These are phyloP conservation scores for Spongilla lacustris DNA, from an alignment of 37 sponge, comb jelly and placozoan species.

Conservation along the genomic window DNA sequence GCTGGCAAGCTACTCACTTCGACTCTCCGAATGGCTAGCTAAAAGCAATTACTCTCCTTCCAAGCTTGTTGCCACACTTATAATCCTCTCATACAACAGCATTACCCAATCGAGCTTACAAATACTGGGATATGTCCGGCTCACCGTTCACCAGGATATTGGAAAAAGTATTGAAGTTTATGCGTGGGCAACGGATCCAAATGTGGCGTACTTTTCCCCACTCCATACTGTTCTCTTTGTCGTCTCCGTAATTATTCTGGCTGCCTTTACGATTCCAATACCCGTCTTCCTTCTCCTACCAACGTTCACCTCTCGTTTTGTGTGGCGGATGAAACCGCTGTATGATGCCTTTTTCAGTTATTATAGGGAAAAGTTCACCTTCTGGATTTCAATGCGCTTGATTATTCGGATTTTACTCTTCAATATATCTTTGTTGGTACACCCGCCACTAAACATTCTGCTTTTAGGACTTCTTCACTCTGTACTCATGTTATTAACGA, in stretches of 20 bases:
- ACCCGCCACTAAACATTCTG: constrained; percentile 18
- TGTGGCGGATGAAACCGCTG: constrained; percentile 26
- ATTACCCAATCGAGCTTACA: constrained; percentile 23
- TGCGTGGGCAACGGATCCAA: constrained; percentile 44
- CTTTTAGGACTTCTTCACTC: constrained; percentile 14
- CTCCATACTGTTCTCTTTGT: constrained; percentile 31
- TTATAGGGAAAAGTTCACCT: constrained; percentile 28
- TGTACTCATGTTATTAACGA: background rate
- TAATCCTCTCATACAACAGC: constrained; percentile 41
- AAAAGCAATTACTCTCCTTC: constrained; percentile 3
- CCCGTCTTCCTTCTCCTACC: constrained; percentile 45
- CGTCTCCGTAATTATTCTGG: constrained; percentile 17
- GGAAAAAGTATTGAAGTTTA: background rate
- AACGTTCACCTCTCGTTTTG: background rate
- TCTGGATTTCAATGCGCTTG: constrained; percentile 61
- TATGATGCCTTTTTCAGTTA: constrained; percentile 57
- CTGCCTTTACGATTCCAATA: constrained; percentile 21
- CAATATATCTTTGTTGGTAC: constrained; percentile 1
- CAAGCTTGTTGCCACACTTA: constrained; percentile 50
- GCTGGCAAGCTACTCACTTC: constrained; percentile 6
- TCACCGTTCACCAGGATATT: background rate
- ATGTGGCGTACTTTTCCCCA: constrained; percentile 20
- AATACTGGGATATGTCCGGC: background rate
- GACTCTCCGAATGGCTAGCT: constrained; percentile 7
- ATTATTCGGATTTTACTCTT: constrained; percentile 32